Evolutionary conservation across 37 sponge, comb jelly and placozoan genomes (phyloP).

Genomic region (Amphimedon queenslandica): DNA sequence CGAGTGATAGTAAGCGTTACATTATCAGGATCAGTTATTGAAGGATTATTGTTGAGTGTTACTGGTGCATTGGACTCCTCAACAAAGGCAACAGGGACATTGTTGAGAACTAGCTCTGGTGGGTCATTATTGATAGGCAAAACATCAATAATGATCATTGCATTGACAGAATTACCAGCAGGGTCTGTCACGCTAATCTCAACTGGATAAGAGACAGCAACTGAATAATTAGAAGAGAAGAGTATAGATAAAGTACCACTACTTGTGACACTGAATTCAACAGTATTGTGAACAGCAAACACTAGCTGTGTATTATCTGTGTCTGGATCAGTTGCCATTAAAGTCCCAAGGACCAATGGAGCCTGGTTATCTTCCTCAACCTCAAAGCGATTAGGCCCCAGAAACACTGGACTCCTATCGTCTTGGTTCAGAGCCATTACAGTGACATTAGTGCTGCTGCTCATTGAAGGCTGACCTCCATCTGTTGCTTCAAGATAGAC

Average conservation of each 20-base stretch:
- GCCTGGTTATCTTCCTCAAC: constrained; percentile 49
- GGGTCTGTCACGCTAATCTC: constrained; percentile 43
- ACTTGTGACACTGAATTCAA: constrained; percentile 25
- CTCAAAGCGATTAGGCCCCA: background rate
- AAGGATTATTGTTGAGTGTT: constrained; percentile 25
- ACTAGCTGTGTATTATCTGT: constrained; percentile 10
- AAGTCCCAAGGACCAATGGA: constrained; percentile 20
- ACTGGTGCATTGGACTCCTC: constrained; percentile 39
- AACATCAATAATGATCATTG: constrained; percentile 28
- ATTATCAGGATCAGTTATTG: constrained; percentile 51
- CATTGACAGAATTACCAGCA: constrained; percentile 18
- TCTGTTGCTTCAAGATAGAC: constrained; percentile 41
- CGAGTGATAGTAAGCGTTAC: constrained; percentile 18
- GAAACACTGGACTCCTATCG: constrained; percentile 63
- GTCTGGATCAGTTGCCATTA: constrained; percentile 56
- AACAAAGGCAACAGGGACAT: constrained; percentile 20
- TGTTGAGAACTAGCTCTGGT: constrained; percentile 63
- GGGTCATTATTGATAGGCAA: constrained; percentile 58
- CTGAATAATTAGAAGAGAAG: constrained; percentile 22
- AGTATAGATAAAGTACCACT: constrained; percentile 40
- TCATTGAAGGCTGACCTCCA: constrained; percentile 28
- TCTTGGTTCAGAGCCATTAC: constrained; percentile 42
- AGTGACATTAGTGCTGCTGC: constrained; percentile 16
- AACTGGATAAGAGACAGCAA: constrained; percentile 19
- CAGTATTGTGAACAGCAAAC: background rate